These are phyloP conservation scores for Phoxinus dragarum DNA, from an alignment of 2,797 vertebrate genomes.

Conservation along the genomic window DNA sequence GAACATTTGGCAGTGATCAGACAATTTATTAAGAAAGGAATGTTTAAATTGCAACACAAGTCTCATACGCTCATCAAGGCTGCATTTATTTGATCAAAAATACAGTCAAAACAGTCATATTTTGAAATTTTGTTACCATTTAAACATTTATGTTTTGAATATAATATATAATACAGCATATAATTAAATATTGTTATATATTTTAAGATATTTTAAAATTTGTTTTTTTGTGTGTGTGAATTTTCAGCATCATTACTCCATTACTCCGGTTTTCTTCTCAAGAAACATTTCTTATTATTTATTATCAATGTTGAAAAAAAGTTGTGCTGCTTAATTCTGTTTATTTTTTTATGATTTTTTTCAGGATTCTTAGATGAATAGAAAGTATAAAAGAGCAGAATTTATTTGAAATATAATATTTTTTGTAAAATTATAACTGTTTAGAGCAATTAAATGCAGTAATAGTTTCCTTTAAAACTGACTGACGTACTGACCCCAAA, in stretches of 20 bases:
- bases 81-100: neutral
- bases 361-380: neutral
- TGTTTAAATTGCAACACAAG: neutral
- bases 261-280: neutral
- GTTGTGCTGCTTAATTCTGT: too few species aligned
- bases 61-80: neutral
- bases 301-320: neutral
- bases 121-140: neutral
- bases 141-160: neutral
- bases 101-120: neutral
- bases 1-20: neutral
- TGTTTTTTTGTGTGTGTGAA: neutral
- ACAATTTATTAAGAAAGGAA: neutral
- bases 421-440: neutral
- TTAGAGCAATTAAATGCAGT: neutral
- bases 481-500: neutral
- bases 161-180: neutral
- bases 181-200: neutral
- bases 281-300: neutral
- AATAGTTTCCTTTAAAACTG: neutral
- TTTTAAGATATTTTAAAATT: neutral
- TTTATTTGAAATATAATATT: neutral
- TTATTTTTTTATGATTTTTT: neutral
- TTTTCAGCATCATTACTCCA: neutral
- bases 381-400: neutral